A percentile compares a stretch with the other conserved stretches of the same genome.
Conservation (phyloP, 2,888 invertebrate species). For the Noctua fimbriata region DNA sequence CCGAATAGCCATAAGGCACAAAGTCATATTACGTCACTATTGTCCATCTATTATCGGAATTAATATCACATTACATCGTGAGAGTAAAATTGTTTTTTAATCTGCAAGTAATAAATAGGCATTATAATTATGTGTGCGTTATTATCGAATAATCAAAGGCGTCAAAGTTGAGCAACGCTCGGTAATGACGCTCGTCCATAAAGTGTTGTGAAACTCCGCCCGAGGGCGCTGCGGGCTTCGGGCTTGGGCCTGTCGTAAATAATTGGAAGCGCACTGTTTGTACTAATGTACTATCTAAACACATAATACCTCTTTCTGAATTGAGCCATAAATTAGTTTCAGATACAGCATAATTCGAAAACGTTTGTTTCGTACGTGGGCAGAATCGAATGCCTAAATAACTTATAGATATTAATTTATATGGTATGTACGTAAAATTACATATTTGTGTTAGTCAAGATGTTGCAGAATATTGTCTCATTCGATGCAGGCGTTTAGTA, state of each 20-base stretch:
- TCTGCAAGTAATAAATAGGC: constrained; percentile 63
- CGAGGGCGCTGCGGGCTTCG: constrained; percentile 72
- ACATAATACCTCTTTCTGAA: constrained; percentile 82
- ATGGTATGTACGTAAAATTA: constrained; percentile 45
- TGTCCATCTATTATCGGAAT: constrained; percentile 43
- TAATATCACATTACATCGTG: constrained; percentile 64
- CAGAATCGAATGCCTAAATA: constrained; percentile 70
- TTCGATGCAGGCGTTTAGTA: constrained; percentile 70
- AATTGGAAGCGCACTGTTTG: constrained; percentile 85
- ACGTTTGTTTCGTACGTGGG: constrained; percentile 72
- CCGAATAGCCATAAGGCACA: not conserved
- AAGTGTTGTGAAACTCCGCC: constrained; percentile 79
- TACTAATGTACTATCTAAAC: constrained; percentile 83
- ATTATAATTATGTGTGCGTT: constrained; percentile 66
- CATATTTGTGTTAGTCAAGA: constrained; percentile 68
- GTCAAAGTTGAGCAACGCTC: constrained; percentile 76
- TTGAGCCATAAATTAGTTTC: constrained; percentile 83
- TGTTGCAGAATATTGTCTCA: constrained; percentile 72
- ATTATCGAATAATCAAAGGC: constrained; percentile 77
- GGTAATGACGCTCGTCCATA: constrained; percentile 77
- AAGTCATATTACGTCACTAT: constrained; percentile 30
- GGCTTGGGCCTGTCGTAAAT: constrained; percentile 77
- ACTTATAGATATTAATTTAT: constrained; percentile 49
- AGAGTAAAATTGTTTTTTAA: constrained; percentile 66
- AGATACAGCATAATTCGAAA: constrained; percentile 67